Base-by-base conservation (phyloP, 2,113 vertebrate species). In the Vireo altiloquus region DNA sequence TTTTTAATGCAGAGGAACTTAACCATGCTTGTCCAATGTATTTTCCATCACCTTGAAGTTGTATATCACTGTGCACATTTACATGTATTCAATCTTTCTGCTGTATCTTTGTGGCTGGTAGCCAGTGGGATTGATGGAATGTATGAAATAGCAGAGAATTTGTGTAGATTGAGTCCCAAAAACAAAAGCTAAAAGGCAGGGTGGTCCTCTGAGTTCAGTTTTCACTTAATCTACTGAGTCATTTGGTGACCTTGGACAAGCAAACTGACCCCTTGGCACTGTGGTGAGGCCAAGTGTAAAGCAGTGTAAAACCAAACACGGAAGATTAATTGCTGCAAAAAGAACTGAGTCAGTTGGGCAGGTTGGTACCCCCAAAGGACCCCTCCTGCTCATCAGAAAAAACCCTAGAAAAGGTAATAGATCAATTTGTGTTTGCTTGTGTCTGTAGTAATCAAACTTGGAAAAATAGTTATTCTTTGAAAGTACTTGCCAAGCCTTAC, bases 1-100 rank as follows among this genome's bases (percentile, higher is more conserved):
- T 96, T 97, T 97, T 95, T 94, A 96, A 96, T 93, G 75, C 92
- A 97, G 91, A 94, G 54, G 92, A 97, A 95, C 71, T 52, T 81
- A 95, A 89, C 89, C 64, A 66, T 80, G 47, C 84, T 96, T 95
- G 94, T 92, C 90, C 93, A 83, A 92, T 88, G 42, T 82, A 92
- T 96, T 97, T 97, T 95, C 95, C 85, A 92, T 91, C 87, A 94
- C 60, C 78, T 74, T 94, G 86, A 93, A 96, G 63, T 22, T 92
- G 76, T 53, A 54, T 90, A 94, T 96, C 89, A 78, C 44, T 74
- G 35, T 82, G 21, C 28, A 83, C 82, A 95, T 83, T 80, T 85
- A 93, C 79, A 74, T 59, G 50, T 25, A 57, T 77, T 82, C 87
- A 81, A 40, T 74, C 37, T 75, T 85, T 90, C 74, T 79, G 44